Base-by-base conservation (phyloP, 2,888 invertebrate genomes). In the Hypena proboscidalis region DNA sequence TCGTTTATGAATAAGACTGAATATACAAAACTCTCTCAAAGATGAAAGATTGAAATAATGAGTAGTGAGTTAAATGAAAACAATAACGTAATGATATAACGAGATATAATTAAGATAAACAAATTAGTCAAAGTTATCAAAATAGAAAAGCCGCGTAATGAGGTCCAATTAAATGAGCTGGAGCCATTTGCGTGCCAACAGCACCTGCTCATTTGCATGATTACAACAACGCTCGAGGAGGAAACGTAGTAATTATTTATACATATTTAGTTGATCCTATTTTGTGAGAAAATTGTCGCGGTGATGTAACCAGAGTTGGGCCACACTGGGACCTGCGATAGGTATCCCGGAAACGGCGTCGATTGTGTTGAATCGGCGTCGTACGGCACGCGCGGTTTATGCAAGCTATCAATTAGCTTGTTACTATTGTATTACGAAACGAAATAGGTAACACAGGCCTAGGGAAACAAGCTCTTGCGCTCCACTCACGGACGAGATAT, bases 331-430 rank as follows among this genome's bases (percentile, higher is more conserved):
- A 50, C 63, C 60, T 55, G 42, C 21, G 13, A 70, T 70, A 68
- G 52, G 51, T 72, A 76, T 83, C 83, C 85, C 76, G 88, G 89
- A 88, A 89, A 83, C 67, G 20, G 54, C 43, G 37, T 47, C 51
- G 73, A 76, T 80, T 80, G 74, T 80, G 66, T 77, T 68, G 70
- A 70, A 79, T 76, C 74, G 58, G 67, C 34, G 9, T 65, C 68
- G 51, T 35, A 41, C 27, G 73, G 70, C 74, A 75, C 71, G 73
- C 71, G 66, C 62, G 58, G 70, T 85, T 89, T 88, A 87, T 82
- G 88, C 85, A 88, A 89, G 82, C 77, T 77, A 86, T 86, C 80
- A 83, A 88, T 87, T 88, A 89, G 82, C 73, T 68, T 56, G 80
- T 77, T 75, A 77, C 79, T 75, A 83, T 85, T 84, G 82, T 82